Evolutionary conservation across 2,888 invertebrate species (phyloP).

Genomic region (Cephus spinipes): DNA sequence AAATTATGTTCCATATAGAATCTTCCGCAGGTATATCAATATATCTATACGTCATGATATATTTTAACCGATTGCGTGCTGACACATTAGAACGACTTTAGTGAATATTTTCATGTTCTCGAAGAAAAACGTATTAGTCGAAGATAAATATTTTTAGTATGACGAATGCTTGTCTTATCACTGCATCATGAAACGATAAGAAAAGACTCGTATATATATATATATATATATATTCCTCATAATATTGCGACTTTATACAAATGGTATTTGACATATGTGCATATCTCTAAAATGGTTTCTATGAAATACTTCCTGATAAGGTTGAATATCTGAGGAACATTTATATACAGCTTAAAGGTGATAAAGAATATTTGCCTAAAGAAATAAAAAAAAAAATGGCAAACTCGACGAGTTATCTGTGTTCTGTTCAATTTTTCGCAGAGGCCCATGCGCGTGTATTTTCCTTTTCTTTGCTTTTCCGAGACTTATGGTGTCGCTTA

Average conservation of each 20-base stretch:
- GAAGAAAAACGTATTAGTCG: no score
- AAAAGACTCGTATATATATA: neutral
- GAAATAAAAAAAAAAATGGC: constrained; percentile 1
- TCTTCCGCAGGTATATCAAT: neutral
- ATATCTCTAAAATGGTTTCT: neutral
- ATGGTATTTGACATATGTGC: neutral
- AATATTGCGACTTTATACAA: neutral
- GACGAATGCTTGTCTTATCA: neutral
- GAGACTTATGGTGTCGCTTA: neutral
- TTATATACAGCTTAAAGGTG: neutral
- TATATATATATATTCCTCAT: neutral
- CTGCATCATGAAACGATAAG: neutral
- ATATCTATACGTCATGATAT: neutral
- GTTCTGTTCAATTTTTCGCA: neutral
- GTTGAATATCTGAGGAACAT: neutral
- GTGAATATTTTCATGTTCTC: no score
- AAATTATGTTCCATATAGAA: neutral
- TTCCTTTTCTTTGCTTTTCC: neutral
- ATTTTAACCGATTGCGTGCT: neutral
- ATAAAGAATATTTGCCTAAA: neutral
- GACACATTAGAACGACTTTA: neutral
- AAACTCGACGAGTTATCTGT: neutral
- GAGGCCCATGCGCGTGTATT: neutral
- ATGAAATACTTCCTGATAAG: neutral
- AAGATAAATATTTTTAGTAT: neutral